Evolutionary conservation across 2,797 vertebrate species (phyloP).

Genomic region (Crypturellus tataupa): DNA sequence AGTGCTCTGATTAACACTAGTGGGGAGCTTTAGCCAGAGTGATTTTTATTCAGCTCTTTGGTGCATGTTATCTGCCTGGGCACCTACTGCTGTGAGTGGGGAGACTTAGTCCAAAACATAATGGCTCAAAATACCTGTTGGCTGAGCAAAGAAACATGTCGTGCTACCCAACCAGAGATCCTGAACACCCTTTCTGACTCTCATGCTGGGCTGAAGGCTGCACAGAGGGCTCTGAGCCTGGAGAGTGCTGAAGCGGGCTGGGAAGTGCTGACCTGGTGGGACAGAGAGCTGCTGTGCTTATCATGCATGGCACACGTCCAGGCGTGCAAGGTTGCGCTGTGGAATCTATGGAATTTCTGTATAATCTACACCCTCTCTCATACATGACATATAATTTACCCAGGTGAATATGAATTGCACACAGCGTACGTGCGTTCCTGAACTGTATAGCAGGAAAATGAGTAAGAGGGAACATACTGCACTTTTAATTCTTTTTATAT

Average conservation of each 20-base stretch:
- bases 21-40: not conserved
- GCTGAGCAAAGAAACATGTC: not conserved
- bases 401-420: not conserved
- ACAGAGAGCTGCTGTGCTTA: not conserved
- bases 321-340: rapidly evolving
- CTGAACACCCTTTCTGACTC: not conserved
- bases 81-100: not conserved
- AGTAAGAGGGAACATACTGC: not conserved
- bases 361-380: not conserved
- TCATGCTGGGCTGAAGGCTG: not conserved
- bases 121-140: not conserved
- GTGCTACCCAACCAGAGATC: not conserved
- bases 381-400: not conserved
- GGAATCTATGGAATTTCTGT: not conserved
- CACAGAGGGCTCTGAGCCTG: not conserved
- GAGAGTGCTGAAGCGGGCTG: not conserved
- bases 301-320: not conserved
- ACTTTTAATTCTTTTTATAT: constrained; percentile 52
- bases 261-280: not conserved
- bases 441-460: constrained; percentile 48
- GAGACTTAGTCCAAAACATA: not conserved
- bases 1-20: not conserved
- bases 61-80: not conserved
- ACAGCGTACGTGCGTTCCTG: not conserved
- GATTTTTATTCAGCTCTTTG: not conserved